Conservation (phyloP, 2,113 vertebrate genomes). For the Mormyrus iriodes region DNA sequence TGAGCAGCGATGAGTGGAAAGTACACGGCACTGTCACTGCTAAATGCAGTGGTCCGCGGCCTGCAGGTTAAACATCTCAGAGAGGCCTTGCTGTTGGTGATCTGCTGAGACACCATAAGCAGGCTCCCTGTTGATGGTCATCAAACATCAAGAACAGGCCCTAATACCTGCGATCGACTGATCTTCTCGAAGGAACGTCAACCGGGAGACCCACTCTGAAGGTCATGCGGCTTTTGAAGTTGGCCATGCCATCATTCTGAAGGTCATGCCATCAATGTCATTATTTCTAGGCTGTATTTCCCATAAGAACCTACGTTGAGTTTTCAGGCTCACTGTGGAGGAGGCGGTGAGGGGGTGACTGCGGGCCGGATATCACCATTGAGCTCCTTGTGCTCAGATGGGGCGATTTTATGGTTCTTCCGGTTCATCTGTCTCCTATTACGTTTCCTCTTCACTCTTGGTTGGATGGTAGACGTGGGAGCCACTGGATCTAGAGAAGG, state of each 20-base stretch:
- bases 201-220: neutral
- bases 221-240: neutral
- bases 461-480: constrained; percentile 24
- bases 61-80: neutral
- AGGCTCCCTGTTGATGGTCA: too few species aligned
- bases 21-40: neutral
- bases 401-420: constrained; percentile 38
- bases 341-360: constrained; percentile 32
- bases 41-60: neutral
- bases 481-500: constrained; percentile 43
- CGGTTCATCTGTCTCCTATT: constrained; percentile 42
- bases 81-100: neutral
- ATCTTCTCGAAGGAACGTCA: neutral
- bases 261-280: too few species aligned
- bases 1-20: neutral
- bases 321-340: neutral
- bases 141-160: neutral
- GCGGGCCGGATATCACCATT: constrained; percentile 47
- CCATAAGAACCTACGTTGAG: neutral
- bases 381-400: constrained; percentile 32
- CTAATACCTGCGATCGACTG: neutral
- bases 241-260: too few species aligned
- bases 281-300: neutral
- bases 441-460: constrained; percentile 51
- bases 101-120: too few species aligned